Percentiles rank a stretch among this genome's conserved stretches.
phyloP scores from a whole-genome alignment of 1,140 invertebrate species.

The Aphaenogaster floridana region DNA sequence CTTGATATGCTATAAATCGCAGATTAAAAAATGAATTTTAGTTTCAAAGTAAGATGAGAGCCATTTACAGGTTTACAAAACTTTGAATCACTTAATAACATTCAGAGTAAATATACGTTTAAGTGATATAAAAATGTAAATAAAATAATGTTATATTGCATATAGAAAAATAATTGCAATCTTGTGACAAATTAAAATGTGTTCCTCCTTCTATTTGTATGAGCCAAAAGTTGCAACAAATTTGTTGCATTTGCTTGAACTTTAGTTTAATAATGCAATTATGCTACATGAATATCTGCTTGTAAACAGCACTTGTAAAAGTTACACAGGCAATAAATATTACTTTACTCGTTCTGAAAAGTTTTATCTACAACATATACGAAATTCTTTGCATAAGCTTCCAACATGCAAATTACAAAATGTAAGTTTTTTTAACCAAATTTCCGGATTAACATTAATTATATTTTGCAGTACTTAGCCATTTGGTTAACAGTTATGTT shows the following conservation, averaged over 20 bases:
- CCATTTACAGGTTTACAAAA: not conserved
- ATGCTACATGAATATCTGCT: not conserved
- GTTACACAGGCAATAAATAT: slow-evolving; percentile 44
- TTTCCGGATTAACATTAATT: slow-evolving; percentile 29
- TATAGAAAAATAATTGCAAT: slow-evolving; percentile 1
- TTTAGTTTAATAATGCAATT: slow-evolving; percentile 8
- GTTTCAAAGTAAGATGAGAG: not conserved
- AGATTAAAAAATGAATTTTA: not conserved
- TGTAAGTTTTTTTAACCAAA: not conserved
- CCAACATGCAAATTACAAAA: not conserved
- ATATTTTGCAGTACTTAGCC: not conserved
- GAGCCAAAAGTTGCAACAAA: not conserved
- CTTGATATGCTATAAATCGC: not conserved
- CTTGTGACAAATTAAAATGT: not conserved
- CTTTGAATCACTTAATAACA: not conserved
- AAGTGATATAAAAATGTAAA: not conserved
- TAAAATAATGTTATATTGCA: slow-evolving; percentile 6
- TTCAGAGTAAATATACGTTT: not conserved
- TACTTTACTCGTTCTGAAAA: slow-evolving; percentile 21
- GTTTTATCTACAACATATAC: not conserved
- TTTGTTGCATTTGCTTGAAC: not conserved
- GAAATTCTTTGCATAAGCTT: slow-evolving; percentile 10
- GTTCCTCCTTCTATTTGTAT: not conserved
- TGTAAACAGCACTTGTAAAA: slow-evolving; percentile 18
- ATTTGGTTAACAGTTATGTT: not conserved